Conservation (phyloP, 2,888 invertebrate genomes). For the Melinopterus prodromus region DNA sequence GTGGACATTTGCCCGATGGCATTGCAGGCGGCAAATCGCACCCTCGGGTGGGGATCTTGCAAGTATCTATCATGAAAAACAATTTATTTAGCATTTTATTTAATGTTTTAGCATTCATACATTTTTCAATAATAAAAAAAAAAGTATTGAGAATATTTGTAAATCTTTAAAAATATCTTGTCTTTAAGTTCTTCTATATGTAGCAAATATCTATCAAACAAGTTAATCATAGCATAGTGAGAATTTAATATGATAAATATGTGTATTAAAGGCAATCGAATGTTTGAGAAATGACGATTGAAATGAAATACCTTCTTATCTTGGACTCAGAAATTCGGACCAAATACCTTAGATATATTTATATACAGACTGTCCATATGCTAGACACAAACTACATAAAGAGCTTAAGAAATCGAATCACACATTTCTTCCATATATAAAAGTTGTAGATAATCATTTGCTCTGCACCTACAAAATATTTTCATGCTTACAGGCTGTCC, state of each 20-base stretch:
- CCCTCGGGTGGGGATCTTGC: conserved; percentile 81
- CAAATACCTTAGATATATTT: neutral
- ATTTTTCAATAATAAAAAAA: too few species aligned
- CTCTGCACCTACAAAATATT: too few species aligned
- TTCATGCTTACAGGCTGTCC: too few species aligned
- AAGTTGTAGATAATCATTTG: too few species aligned
- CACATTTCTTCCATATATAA: too few species aligned
- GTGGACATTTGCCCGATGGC: conserved; percentile 99
- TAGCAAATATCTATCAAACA: neutral
- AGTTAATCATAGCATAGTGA: neutral
- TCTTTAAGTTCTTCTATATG: too few species aligned
- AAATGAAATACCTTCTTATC: neutral
- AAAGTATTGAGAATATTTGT: too few species aligned
- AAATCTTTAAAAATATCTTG: too few species aligned
- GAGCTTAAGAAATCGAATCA: neutral
- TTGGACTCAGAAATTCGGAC: neutral
- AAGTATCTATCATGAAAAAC: conserved; percentile 51
- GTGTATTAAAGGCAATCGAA: neutral
- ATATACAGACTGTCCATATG: too few species aligned
- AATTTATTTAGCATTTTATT: conserved; percentile 10
- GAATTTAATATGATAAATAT: neutral
- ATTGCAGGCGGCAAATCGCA: conserved; percentile 97
- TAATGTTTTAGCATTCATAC: too few species aligned
- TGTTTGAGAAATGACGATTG: neutral
- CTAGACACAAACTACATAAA: neutral